Evolutionary conservation across 2,113 vertebrate genomes (phyloP), one percentile per base, ranked within the genome.

Genomic region (Dasyprocta punctata): DNA sequence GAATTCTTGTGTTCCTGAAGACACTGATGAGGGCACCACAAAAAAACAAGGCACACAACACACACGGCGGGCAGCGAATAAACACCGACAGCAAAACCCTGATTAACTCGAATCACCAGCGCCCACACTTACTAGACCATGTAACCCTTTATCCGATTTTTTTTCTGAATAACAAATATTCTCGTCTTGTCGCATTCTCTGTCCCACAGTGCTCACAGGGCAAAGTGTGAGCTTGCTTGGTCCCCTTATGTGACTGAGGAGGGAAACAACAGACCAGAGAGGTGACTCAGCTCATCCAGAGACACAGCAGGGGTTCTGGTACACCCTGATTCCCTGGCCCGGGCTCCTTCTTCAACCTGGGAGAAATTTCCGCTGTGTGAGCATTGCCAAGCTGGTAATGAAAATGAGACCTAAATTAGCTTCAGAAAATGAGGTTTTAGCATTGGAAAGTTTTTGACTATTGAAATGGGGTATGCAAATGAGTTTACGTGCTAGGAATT

Each of bases 391-490:
- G 97, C 96, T 90, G 33, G 94, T 97, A 98, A 96, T 92, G 98
- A 97, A 94, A 97, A 95, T 90, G 95, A 97, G 88, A 89, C 97
- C 96, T 88, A 97, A 97, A 97, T 97, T 96, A 96, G 90, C 86
- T 97, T 85, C 81, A 67, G 93, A 92, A 98, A 97, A 97, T 97
- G 92, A 97, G 93, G 60, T 83, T 97, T 98, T 80, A 93, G 82
- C 96, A 56, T 54, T 63, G 93, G 95, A 88, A 97, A 97, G 92
- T 96, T 97, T 97, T 92, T 95, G 81, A 95, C 96, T 90, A 88
- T 73, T 92, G 90, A 97, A 92, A 98, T 96, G 47, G 58, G 84
- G 49, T 67, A 69, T 95, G 96, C 94, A 94, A 96, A 94, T 54
- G 47, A 95, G 86, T 58, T 17, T 82, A 67, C 44, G 69, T 77